Base-by-base conservation (phyloP, 2,797 vertebrate genomes). In the Rhincodon typus region DNA sequence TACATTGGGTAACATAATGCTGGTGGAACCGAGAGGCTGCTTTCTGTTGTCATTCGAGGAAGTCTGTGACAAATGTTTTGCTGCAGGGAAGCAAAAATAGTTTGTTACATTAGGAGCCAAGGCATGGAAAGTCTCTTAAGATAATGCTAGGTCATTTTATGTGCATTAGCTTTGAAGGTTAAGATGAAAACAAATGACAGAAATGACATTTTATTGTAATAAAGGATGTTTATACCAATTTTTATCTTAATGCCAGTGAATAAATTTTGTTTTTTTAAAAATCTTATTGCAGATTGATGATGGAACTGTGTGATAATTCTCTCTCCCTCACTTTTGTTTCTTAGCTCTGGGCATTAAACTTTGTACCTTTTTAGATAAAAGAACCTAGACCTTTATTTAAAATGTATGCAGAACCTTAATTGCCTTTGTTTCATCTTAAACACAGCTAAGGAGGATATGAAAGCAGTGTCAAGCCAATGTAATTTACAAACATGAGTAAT, bases 221-320 rank as follows among this genome's bases (percentile, higher is more conserved):
- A 91, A 62, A 62, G 30, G 57, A 84, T 21, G 57, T 91, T n/a
- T 66, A 66, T 91, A 91, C n/a, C 53, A 34, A 57, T 90, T 6
- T 53, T 90, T 66, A 67, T 67, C 38, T 38, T 67, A 93, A 67
- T 93, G 6, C 17, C 90, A 93, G n/a, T 15, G 30, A 90, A 62
- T 90, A 62, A 90, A 93, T 93, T 93, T 62, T 93, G 62, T 13
- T 90, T 66, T 91, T 66, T 67, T 93, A 66, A 62, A 91, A 62
- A 91, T 21, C n/a, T n/a, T 34, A 38, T 38, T 19, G 34, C 53
- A 66, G 88, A 34, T 42, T 84, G 38, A 21, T 42, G n/a, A 42
- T 42, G 4, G 79, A 82, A 90, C 87, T 4, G 30, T 0, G 30
- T 6, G 87, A 53, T 23, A n/a, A 27, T 12, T 66, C 86, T 38